A percentile compares a stretch with the other conserved stretches of the same genome.
Conservation (phyloP, 1,140 invertebrate species). For the Spodoptera litura region DNA sequence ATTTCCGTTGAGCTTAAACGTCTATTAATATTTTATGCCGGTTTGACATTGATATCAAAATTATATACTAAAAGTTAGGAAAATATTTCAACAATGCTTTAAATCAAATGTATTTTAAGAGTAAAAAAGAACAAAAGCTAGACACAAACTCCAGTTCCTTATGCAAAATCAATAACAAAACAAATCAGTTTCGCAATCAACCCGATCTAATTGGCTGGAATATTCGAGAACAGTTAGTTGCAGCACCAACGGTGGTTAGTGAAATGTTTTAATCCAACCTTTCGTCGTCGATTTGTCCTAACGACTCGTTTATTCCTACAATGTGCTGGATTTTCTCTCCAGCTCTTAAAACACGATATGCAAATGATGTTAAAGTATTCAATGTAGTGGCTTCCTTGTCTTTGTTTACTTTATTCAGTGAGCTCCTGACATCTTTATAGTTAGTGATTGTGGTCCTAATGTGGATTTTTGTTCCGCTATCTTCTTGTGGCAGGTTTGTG, state of each 20-base stretch:
- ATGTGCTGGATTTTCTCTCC: slow-evolving; percentile 38
- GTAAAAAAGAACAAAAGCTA: slow-evolving; percentile 8
- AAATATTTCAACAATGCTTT: too few species aligned
- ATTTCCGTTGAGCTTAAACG: too few species aligned
- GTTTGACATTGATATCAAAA: too few species aligned
- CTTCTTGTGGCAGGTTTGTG: not conserved
- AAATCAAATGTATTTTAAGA: too few species aligned
- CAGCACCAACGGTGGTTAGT: slow-evolving; percentile 16
- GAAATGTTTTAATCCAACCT: slow-evolving; percentile 54
- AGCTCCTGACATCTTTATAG: slow-evolving; percentile 16
- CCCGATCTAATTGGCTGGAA: slow-evolving; percentile 30
- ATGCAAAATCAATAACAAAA: slow-evolving; percentile 38
- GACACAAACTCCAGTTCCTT: slow-evolving; percentile 4
- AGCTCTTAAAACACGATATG: slow-evolving; percentile 38
- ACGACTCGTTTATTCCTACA: slow-evolving; percentile 44
- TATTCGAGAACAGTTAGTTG: slow-evolving; percentile 39
- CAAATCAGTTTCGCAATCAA: slow-evolving; percentile 38
- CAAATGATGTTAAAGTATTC: slow-evolving; percentile 30
- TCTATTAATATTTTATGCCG: too few species aligned
- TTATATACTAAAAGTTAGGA: too few species aligned
- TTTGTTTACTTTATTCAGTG: slow-evolving; percentile 35
- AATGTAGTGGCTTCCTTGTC: slow-evolving; percentile 35
- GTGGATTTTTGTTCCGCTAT: slow-evolving; percentile 35
- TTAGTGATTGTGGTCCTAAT: slow-evolving; percentile 23
- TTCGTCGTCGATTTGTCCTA: slow-evolving; percentile 51